Evolutionary conservation across 2,113 vertebrate genomes (phyloP), one percentile per base, ranked within the genome.

Genomic region (Lagopus muta): DNA sequence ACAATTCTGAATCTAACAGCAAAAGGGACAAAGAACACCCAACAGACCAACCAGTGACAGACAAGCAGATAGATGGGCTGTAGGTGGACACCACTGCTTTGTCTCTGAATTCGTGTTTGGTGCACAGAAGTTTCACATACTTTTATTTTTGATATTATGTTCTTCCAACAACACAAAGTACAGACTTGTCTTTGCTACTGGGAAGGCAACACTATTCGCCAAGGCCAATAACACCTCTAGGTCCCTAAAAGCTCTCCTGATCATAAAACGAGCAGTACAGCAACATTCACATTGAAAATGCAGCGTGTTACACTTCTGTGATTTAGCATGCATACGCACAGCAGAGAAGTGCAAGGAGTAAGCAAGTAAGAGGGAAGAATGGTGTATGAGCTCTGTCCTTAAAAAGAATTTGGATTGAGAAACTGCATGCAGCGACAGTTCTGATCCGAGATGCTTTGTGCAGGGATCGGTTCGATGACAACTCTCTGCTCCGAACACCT

Each of bases 341-440:
- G 55, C 45, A 58, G 57, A 50, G 9, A 9, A 19, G 77, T n/a
- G 21, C 38, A 32, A 78, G 45, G 10, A 22, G 4, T 24, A 11
- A 79, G 43, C 11, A 36, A 19, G 2, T 3, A 18, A 20, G 18
- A 36, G 10, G 34, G 10, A 88, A 48, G 10, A 70, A 45, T 4
- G 10, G 10, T 7, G 1, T 14, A 16, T 1, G 5, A 90, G 24
- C 28, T 28, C 6, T 19, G 12, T 4, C 75, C 61, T 78, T 75
- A 38, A 55, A 60, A 73, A 7, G 17, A 25, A 57, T 45, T 48
- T 7, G 11, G 8, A 32, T 82, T 38, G 40, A 43, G 66, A 74
- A 86, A 50, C 4, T 6, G 3, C 8, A 12, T 0, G 0, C 67
- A 50, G 20, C 55, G 65, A 62, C 40, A 65, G 34, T 15, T 71